phyloP scores from a whole-genome alignment of 2,888 invertebrate genomes.

The Papilio gigon region DNA sequence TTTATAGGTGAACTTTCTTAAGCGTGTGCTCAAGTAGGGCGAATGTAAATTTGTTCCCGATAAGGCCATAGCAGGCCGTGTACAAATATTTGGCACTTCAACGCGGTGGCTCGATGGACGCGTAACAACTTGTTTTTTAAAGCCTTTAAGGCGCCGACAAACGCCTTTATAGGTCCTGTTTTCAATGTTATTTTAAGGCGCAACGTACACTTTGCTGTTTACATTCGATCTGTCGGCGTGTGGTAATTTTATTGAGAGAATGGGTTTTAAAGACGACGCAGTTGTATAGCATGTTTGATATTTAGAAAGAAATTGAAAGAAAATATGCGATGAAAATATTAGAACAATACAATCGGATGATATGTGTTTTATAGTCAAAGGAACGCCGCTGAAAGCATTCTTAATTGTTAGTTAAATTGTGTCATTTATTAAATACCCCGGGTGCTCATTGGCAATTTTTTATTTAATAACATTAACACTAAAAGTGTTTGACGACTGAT shows the following conservation, averaged over 20 bases:
- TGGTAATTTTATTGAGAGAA: constrained; percentile 46
- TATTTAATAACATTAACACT: constrained; percentile 1
- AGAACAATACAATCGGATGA: not conserved
- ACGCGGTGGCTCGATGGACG: constrained; percentile 17
- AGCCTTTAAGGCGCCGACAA: constrained; percentile 54
- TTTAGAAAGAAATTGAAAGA: constrained; percentile 15
- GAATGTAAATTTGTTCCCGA: constrained; percentile 36
- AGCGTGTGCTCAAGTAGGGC: constrained; percentile 30
- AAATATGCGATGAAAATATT: not conserved
- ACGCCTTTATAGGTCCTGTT: constrained; percentile 49
- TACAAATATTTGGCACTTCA: constrained; percentile 39
- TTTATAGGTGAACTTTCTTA: not conserved
- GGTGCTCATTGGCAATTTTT: not conserved
- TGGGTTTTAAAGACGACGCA: constrained; percentile 40
- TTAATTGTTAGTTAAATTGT: not conserved
- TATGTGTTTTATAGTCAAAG: not conserved
- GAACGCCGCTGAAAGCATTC: not conserved
- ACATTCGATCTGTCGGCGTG: constrained; percentile 59
- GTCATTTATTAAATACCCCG: not conserved
- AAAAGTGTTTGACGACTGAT: constrained; percentile 20
- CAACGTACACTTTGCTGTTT: constrained; percentile 61
- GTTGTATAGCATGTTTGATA: constrained; percentile 36
- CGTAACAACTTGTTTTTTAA: constrained; percentile 53
- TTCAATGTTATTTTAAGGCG: constrained; percentile 61
- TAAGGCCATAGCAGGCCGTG: constrained; percentile 33